Base-by-base conservation (phyloP, 2,113 vertebrate species). In the Chrysochloris asiatica region DNA sequence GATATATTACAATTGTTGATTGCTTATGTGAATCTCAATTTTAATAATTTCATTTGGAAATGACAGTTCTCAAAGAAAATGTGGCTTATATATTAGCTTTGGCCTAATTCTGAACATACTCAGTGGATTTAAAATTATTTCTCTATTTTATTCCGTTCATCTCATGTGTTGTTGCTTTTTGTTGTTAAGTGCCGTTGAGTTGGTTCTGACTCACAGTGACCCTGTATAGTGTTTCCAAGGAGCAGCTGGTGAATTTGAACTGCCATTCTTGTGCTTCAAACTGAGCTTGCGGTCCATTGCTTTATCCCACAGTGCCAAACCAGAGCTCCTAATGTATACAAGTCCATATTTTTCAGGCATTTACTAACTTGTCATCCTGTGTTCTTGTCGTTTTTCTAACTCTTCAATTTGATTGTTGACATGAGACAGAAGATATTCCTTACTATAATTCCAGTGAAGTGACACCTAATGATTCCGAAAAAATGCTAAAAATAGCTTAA, bases 391-490 rank as follows among this genome's bases (percentile, higher is more conserved):
- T 86, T 88, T 69, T 45, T 43, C 56, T 41, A 65, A 72, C 59
- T 26, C 11, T 79, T 83, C 24, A 26, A 16, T 50, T 94, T 72
- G 28, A 93, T 72, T n/a, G 90, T 80, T 94, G 45, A 56, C 30
- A 73, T 9, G 10, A 83, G 48, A 95, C 83, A 67, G 75, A 80
- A 80, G 63, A 41, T n/a, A 63, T 28, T 79, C 19, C 63, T 83
- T 80, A 88, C n/a, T 21, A 59, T 61, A 78, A 89, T 38, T 11
- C 52, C 30, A 72, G 71, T n/a, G 50, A 69, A 80, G 54, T 28
- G 72, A n/a, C 6, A 63, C 59, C 30, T 77, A 59, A 69, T 26
- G 11, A 59, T 56, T 83, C 43, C 56, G 41, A 47, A 48, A 93
- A 87, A 67, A 93, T 78, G 17, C 22, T 79, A 19, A 4, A 63